Conservation (phyloP, 2,113 vertebrate genomes). For the Clarias batrachus region DNA sequence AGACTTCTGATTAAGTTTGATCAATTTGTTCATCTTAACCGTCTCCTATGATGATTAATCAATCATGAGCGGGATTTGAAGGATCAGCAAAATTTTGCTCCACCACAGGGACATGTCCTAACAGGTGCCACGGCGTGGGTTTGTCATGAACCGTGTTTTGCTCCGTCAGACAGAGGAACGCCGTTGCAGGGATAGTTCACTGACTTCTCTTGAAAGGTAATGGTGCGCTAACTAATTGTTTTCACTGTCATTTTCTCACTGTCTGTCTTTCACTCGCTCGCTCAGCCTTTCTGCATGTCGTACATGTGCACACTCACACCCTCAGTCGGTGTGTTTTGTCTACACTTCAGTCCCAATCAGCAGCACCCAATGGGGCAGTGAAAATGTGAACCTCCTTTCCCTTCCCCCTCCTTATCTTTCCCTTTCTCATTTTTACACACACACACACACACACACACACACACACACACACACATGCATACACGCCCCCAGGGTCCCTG, state of each 20-base stretch:
- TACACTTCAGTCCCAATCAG: background rate
- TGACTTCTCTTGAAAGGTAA: slow-evolving; percentile 49
- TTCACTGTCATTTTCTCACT: background rate
- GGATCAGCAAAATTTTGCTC: background rate
- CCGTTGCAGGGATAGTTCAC: slow-evolving; percentile 46
- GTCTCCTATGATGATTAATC: background rate
- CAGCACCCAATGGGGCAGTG: slow-evolving; percentile 35
- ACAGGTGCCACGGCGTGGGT: slow-evolving; percentile 6
- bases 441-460: slow-evolving; percentile 54
- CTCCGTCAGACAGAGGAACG: slow-evolving; percentile 46
- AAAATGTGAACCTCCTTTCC: slow-evolving; percentile 19
- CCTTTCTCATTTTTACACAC: slow-evolving; percentile 47
- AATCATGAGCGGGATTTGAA: slow-evolving; percentile 12
- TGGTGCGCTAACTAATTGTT: slow-evolving; percentile 39
- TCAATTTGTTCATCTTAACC: background rate
- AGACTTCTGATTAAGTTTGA: background rate
- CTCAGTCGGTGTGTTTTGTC: slow-evolving; percentile 39
- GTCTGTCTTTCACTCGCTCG: background rate
- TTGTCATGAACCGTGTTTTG: background rate
- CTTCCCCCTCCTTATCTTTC: background rate
- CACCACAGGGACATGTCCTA: background rate
- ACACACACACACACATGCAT: slow-evolving; percentile 51
- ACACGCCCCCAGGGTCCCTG: slow-evolving; percentile 45
- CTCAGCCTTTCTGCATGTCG: background rate
- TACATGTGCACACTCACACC: slow-evolving; percentile 15